phyloP scores from a whole-genome alignment of 2,888 invertebrate genomes.

The Drosophila nr. fundita region DNA sequence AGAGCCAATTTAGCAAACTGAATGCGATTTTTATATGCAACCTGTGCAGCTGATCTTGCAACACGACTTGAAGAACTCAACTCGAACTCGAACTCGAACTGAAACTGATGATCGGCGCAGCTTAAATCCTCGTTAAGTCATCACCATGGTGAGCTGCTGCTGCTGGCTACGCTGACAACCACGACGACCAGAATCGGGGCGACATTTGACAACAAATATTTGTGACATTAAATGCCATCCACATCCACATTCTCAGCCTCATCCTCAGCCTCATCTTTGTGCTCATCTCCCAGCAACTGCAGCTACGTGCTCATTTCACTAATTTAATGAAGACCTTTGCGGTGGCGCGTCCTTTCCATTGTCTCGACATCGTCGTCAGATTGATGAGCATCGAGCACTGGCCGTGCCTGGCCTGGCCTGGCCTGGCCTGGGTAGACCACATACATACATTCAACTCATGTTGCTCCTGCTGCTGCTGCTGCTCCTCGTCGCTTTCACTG shows the following conservation, averaged over 20 bases:
- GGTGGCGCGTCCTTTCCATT: constrained; percentile 69
- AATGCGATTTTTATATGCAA: constrained; percentile 71
- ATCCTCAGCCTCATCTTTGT: constrained; percentile 13
- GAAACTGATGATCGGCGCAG: not conserved
- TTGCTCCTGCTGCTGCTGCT: constrained; percentile 11
- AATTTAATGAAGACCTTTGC: constrained; percentile 83
- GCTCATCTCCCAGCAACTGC: constrained; percentile 25
- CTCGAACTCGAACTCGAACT: not conserved
- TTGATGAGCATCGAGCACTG: constrained; percentile 63
- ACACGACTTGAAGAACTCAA: constrained; percentile 2
- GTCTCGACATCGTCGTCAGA: constrained; percentile 67
- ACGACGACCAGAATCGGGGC: constrained; percentile 51
- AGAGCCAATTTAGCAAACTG: constrained; percentile 76
- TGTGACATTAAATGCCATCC: constrained; percentile 73
- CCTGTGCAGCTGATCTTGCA: constrained; percentile 46
- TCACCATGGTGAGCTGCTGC: constrained; percentile 60
- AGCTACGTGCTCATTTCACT: constrained; percentile 76
- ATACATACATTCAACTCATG: constrained; percentile 25
- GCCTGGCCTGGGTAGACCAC: constrained; percentile 41
- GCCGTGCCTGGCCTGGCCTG: constrained; percentile 43
- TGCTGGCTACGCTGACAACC: constrained; percentile 44
- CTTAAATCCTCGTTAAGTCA: constrained; percentile 74
- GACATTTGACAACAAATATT: constrained; percentile 80
- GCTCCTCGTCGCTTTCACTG: constrained; percentile 45
- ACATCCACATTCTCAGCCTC: constrained; percentile 19